Percentiles rank a stretch among this genome's conserved stretches.
Conservation (phyloP, 2,797 vertebrate species). For the Neosilurus hyrtlii region DNA sequence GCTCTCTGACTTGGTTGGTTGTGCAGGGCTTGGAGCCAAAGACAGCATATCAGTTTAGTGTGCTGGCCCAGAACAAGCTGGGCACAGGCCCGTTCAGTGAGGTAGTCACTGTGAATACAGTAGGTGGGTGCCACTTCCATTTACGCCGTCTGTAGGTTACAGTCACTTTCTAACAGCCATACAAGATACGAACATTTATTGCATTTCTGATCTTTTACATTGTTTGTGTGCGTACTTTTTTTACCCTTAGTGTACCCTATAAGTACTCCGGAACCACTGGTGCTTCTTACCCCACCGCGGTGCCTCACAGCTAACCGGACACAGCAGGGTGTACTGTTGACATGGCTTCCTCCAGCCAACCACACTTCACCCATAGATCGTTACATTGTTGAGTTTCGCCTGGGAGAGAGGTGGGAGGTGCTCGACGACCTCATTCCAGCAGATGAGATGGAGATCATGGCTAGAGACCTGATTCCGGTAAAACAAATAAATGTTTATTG, state of each 20-base stretch:
- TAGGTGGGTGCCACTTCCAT: slow-evolving; percentile 76
- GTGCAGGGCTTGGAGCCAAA: slow-evolving; percentile 91
- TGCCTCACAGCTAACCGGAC: slow-evolving; percentile 99
- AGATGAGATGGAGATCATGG: slow-evolving; percentile 89
- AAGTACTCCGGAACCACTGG: slow-evolving; percentile 98
- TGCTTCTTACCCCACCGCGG: slow-evolving; percentile 99
- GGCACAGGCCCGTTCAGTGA: slow-evolving; percentile 99
- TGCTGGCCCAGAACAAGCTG: slow-evolving; percentile 98
- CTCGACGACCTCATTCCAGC: slow-evolving; percentile 88
- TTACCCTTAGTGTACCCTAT: slow-evolving; percentile 86
- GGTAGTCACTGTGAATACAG: slow-evolving; percentile 98
- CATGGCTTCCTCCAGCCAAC: slow-evolving; percentile 97
- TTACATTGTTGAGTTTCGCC: slow-evolving; percentile 95
- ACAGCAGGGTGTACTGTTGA: slow-evolving; percentile 96
- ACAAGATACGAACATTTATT: not conserved
- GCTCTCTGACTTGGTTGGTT: slow-evolving; percentile 87
- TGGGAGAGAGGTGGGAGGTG: slow-evolving; percentile 95
- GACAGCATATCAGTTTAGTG: slow-evolving; percentile 98
- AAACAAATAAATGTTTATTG: slow-evolving; percentile 15
- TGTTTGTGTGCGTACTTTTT: not conserved
- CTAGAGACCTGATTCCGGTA: slow-evolving; percentile 95
- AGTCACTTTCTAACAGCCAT: not conserved
- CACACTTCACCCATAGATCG: slow-evolving; percentile 94
- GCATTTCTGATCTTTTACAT: not conserved
- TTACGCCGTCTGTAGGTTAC: not conserved